Evolutionary conservation across 2,888 invertebrate species (phyloP).

Genomic region (Xestoiulus laeticollis): DNA sequence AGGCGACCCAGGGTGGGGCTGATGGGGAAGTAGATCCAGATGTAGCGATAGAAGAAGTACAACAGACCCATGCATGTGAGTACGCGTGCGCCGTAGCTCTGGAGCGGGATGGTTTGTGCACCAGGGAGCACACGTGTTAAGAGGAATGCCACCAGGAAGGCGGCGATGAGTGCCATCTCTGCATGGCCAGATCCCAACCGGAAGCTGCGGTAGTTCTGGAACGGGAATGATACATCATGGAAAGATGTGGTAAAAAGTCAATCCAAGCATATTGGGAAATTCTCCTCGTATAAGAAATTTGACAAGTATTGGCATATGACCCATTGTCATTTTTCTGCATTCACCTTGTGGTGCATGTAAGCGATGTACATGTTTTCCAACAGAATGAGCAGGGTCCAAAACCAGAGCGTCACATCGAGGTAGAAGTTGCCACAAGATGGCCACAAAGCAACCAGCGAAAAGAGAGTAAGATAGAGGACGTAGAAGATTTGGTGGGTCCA

Average conservation of each 20-base stretch:
- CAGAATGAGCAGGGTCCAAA: conserved; percentile 58
- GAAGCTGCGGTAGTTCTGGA: conserved; percentile 59
- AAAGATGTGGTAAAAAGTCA: too few relatives aligned
- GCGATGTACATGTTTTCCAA: conserved; percentile 57
- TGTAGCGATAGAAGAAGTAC: conserved; percentile 67
- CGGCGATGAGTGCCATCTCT: conserved; percentile 58
- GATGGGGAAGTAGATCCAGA: conserved; percentile 66
- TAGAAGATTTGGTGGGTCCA: conserved; percentile 62
- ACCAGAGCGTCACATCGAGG: conserved; percentile 61
- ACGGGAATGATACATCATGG: too few relatives aligned
- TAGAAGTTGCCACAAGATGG: conserved; percentile 63
- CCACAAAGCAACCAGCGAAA: conserved; percentile 61
- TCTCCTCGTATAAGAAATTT: too few relatives aligned
- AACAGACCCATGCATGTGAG: conserved; percentile 63
- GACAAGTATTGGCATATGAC: too few relatives aligned
- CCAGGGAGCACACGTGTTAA: conserved; percentile 60
- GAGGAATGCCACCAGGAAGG: conserved; percentile 61
- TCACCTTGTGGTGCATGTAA: conserved; percentile 58
- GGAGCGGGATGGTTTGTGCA: conserved; percentile 47
- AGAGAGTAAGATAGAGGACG: conserved; percentile 59
- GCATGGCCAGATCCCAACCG: conserved; percentile 58
- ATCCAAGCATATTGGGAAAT: too few relatives aligned
- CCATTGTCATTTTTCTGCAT: too few relatives aligned
- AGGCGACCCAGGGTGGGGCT: conserved; percentile 65
- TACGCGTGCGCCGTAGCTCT: conserved; percentile 61